Base-by-base conservation (phyloP, 2,888 invertebrate species). In the Atethmia centrago region DNA sequence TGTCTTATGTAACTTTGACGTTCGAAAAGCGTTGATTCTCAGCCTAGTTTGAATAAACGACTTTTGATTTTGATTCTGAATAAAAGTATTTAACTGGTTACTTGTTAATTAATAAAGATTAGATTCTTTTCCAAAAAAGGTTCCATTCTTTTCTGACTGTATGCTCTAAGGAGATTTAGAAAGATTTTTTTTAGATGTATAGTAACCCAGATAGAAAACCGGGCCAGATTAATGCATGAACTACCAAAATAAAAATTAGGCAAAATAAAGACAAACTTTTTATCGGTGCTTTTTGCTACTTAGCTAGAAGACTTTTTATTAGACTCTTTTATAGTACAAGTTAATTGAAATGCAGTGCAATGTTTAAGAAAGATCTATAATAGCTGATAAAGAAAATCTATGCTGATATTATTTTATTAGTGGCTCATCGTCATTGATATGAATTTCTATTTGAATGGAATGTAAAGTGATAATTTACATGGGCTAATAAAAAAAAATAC, bases 351-450 rank as follows among this genome's bases (percentile, higher is more conserved):
- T 21, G 25, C 25, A 62, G 47, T 62, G 21, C n/a, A 56, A 25
- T 56, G n/a, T 12, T 25, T 2, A 61, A 61, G 14, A 16, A 70
- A 16, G 1, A 53, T n/a, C 31, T 9, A 14, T 21, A 9, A 31
- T 19, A 31, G 8, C 31, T 71, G 53, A 71, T 55, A 71, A 25
- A 28, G 10, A 55, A 71, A 53, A 25, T 42, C 14, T 71, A 21
- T 10, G 19, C 1, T 21, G 14, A 31, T 8, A 45, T 45, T 53
- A n/a, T 70, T 51, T 71, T 71, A n/a, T 31, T 42, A 42, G 28
- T 21, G 12, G 25, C 25, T 40, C 40, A 59, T 66, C 19, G 42
- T 16, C 28, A 16, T 16, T 31, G 19, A 14, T 31, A 21, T 16
- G 3, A 2, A 7, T 28, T 40, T 73, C 3, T 31, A 40, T 68